Evolutionary conservation across 2,888 invertebrate species (phyloP).

Genomic region (Thereva nobilitata): DNA sequence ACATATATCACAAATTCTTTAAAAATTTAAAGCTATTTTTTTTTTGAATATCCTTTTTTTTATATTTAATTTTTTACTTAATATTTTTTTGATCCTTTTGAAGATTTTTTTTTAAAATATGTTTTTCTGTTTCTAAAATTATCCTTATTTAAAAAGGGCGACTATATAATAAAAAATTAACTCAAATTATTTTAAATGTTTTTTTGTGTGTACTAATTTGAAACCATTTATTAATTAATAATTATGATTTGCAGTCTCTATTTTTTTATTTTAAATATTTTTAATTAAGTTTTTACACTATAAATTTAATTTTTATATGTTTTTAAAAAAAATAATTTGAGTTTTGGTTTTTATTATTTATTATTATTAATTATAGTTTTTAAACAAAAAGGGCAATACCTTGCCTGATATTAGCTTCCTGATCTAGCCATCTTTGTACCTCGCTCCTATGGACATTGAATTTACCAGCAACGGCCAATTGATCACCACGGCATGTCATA

Average conservation of each 20-base stretch:
- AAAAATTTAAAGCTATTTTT: conserved; percentile 31
- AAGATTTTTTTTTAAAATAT: too few relatives aligned
- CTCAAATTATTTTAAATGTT: neutral
- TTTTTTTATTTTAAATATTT: neutral
- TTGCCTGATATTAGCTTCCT: conserved; percentile 52
- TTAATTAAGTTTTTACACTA: neutral
- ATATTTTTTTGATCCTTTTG: too few relatives aligned
- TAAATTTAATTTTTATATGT: neutral
- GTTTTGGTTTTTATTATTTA: neutral
- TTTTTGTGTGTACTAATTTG: neutral
- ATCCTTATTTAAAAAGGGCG: too few relatives aligned
- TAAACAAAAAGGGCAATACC: conserved; percentile 45
- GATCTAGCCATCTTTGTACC: conserved; percentile 64
- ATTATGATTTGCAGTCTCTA: neutral
- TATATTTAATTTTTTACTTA: too few relatives aligned
- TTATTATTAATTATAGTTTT: conserved; percentile 8
- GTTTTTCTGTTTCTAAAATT: too few relatives aligned
- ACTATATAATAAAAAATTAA: too few relatives aligned
- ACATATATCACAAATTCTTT: conserved; percentile 31
- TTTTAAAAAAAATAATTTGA: neutral
- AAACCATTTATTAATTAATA: neutral
- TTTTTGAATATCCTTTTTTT: conserved; percentile 5
- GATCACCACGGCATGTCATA: conserved; percentile 59
- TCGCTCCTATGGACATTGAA: conserved; percentile 57
- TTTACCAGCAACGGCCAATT: conserved; percentile 59